Base-by-base conservation (phyloP, 1,140 invertebrate genomes). In the Drosophila repleta region DNA sequence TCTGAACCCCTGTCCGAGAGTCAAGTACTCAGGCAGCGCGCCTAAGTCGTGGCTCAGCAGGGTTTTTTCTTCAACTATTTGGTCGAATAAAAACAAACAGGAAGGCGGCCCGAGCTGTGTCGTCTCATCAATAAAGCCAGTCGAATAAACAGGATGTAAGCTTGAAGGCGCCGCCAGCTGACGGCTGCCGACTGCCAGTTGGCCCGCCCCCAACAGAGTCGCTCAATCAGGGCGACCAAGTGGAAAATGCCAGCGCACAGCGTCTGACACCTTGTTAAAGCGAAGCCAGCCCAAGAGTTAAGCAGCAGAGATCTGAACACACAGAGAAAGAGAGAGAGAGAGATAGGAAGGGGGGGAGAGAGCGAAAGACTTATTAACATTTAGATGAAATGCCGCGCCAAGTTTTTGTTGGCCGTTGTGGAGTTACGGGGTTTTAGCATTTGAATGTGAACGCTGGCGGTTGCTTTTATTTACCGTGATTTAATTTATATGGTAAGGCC, bases 41-140 rank as follows among this genome's bases (percentile, higher is more conserved):
- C 66, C 35, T 35, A 58, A 49, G 73, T 60, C 58, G 43, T 79
- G 80, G 45, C 37, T 73, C 72, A 74, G n/a, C n/a, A n/a, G n/a
- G n/a, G 60, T 84, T 85, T 55, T 35, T 32, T 53, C 64, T 56
- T 48, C 65, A 76, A 84, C 80, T 85, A 85, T 85, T 84, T 85
- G 85, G 81, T 60, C 24, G 35, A 57, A 52, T 29, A 57, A 75
- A 72, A 46, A 20, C 43, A 49, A 62, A 73, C 62, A 66, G 51
- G 18, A 53, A 39, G 32, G 6, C 48, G 46, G 63, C 39, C 51
- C 46, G 35, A 18, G 64, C 49, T 57, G 71, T 57, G 69, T 51
- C 69, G 69, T 60, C 74, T 85, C 81, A 87, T 85, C 82, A 85
- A 85, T 85, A 85, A 85, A 85, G 81, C 77, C 81, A 87, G 82